Conservation (phyloP, 2,888 invertebrate genomes). For the Mantis religiosa region DNA sequence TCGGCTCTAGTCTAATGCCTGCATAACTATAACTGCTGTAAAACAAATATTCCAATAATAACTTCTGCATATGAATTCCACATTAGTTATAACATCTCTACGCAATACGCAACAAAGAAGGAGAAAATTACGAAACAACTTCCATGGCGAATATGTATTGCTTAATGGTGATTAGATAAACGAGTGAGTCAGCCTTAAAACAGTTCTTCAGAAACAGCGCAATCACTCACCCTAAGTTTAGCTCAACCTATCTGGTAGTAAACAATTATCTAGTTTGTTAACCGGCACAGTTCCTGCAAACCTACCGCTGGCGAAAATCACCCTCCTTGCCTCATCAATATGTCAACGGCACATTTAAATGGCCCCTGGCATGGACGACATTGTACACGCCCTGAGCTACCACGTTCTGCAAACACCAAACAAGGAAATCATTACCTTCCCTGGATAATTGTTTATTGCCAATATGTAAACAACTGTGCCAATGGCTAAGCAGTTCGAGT, state of each 20-base stretch:
- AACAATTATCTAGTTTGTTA: neutral
- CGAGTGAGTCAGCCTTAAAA: too few relatives aligned
- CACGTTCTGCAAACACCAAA: conserved; percentile 9
- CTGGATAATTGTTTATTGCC: conserved; percentile 17
- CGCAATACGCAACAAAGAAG: too few relatives aligned
- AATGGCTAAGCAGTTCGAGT: neutral
- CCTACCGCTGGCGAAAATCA: neutral
- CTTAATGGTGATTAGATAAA: too few relatives aligned
- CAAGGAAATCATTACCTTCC: conserved; percentile 6
- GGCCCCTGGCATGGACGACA: neutral
- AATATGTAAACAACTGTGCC: conserved; percentile 1
- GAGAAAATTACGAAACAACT: too few relatives aligned
- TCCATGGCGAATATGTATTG: too few relatives aligned
- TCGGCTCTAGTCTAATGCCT: too few relatives aligned
- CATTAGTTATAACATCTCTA: too few relatives aligned
- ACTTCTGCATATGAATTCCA: too few relatives aligned
- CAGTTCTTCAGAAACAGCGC: neutral
- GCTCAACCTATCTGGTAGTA: neutral
- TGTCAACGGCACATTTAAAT: neutral
- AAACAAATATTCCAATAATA: too few relatives aligned
- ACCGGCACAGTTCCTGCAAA: neutral
- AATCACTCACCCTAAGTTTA: neutral
- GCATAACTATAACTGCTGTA: too few relatives aligned
- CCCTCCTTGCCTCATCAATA: neutral
- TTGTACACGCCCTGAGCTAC: conserved; percentile 6